Evolutionary conservation across 1,140 invertebrate genomes (phyloP), one percentile per base, ranked within the genome.

Genomic region (Drosophila navojoa): DNA sequence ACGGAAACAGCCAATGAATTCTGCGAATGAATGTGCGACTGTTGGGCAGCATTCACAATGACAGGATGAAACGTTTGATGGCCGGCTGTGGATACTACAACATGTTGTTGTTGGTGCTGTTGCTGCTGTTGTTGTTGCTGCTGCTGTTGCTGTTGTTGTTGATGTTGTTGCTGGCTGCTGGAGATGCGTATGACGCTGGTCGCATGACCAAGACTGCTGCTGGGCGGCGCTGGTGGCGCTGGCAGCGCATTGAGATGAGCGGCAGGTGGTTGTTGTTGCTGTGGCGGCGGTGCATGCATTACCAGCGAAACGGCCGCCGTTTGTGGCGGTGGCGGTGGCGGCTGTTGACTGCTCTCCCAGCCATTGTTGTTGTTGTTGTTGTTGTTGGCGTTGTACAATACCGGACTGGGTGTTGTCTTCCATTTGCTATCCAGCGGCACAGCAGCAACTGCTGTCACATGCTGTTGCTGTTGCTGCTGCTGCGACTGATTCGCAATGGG

Each of bases 131-230:
- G 71, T 15, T 79, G 77, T 19, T 71, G 60, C 0, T 50, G 67
- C 10, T 69, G 63, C 16, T 82, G 75, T 6, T 76, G 75, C 25
- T 86, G 77, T n/a, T 66, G 85, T n/a, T 79, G 80, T 5, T 91
- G 92, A 44, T 91, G 92, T 45, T 54, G 73, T 5, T 71, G 79
- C 44, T 89, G 93, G 27, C 93, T 95, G 5, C 96, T 96, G 4
- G 96, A 97, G 75, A 96, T 96, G 91, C 96, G 92, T 81, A 97
- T 97, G 1, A 97, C 96, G 92, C 96, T 96, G 45, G 96, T 96
- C 27, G 93, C 93, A 79, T 94, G 93, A 64, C 93, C 92, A 52
- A 92, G 71, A 27, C 60, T 77, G 91, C 81, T 52, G 86, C 78
- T 74, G 76, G 81, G 92, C 35, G 93, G 91, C 47, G 91, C 91